Evolutionary conservation across 2,113 vertebrate genomes (phyloP), one percentile per base, ranked within the genome.

Genomic region (Chionomys nivalis): DNA sequence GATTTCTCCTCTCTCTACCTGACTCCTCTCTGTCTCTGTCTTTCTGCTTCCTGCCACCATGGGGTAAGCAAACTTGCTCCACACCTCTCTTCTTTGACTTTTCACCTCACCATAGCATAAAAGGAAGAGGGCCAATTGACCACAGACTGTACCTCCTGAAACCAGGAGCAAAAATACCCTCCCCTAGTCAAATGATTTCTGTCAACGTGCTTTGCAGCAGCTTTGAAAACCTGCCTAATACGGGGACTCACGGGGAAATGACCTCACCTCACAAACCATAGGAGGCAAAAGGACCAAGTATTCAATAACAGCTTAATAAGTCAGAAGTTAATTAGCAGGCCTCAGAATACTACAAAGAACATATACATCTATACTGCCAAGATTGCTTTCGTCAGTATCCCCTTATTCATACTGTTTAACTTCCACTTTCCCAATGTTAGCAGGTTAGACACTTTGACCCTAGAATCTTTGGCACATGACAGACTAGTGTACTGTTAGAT

Each of bases 401-500:
- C 33, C 36, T 63, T 2, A 28, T 23, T 68, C 58, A 23, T 3
- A 52, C 26, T 9, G 33, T 19, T 65, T 61, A 68, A 44, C 3
- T 12, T 65, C 28, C 49, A 19, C 36, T 42, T 77, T 82, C 73
- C 68, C 73, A 36, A 0, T 65, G 2, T 81, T 31, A 65, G 91
- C 2, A 16, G n/a, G 8, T 23, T 0, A 55, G 85, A 77, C 39
- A 31, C 19, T 36, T 2, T 39, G 42, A 36, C 26, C 58, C 63
- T 61, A 9, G 10, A 0, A 17, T 49, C 68, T 61, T 78, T n/a
- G 65, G 36, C 7, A 21, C 36, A 61, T 13, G 4, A 17, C 81
- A 39, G 13, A 24, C 49, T 36, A 55, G 16, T 0, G 1, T 16
- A 44, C 0, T 23, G 13, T 0, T 23, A 55, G n/a, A 61, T 26